phyloP scores from a whole-genome alignment of 2,888 invertebrate species.

The Heliconius ismenius region DNA sequence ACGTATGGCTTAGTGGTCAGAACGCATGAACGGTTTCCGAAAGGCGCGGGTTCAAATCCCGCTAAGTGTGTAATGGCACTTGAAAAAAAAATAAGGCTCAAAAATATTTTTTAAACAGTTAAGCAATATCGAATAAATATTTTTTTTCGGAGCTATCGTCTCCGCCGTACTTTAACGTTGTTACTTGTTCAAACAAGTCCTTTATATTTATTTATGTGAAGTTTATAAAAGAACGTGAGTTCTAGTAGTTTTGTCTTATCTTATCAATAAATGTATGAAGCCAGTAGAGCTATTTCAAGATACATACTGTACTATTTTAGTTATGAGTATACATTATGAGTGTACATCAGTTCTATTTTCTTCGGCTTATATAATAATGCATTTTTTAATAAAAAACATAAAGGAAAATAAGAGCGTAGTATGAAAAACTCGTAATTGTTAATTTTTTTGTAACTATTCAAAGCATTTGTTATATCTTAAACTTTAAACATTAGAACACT shows the following conservation, averaged over 20 bases:
- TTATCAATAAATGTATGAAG: constrained; percentile 8
- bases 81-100: too few relatives aligned
- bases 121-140: neutral
- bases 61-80: too few relatives aligned
- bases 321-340: neutral
- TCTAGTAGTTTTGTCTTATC: constrained; percentile 13
- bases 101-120: neutral
- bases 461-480: too few relatives aligned
- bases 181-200: neutral
- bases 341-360: neutral
- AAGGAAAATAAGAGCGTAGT: too few relatives aligned
- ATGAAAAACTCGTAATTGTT: too few relatives aligned
- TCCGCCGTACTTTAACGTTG: neutral
- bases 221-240: constrained; percentile 15
- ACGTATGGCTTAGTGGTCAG: too few relatives aligned
- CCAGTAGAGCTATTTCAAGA: neutral
- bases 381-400: too few relatives aligned
- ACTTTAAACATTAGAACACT: too few relatives aligned
- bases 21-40: too few relatives aligned
- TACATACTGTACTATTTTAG: neutral
- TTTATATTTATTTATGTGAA: neutral
- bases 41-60: too few relatives aligned
- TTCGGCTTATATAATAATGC: neutral
- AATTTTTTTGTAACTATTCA: too few relatives aligned
- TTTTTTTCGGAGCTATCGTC: too few relatives aligned